These are phyloP conservation scores for Rotaria macrura DNA, from an alignment of 2,888 invertebrate species.

Conservation along the genomic window DNA sequence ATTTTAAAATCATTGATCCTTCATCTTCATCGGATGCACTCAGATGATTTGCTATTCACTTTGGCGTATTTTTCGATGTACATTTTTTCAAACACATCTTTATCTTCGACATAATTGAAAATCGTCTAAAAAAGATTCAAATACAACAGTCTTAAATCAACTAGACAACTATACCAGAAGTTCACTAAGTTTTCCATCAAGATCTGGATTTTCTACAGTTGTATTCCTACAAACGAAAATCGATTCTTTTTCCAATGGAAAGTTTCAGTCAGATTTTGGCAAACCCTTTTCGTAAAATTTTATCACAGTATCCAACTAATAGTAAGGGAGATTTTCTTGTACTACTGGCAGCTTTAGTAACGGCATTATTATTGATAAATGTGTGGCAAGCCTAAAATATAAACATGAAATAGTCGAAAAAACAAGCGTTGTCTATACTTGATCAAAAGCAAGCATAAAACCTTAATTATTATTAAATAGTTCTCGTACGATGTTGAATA, in stretches of 20 bases:
- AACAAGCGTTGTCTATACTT: conserved; percentile 44
- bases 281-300: conserved; percentile 70
- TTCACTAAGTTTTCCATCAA: conserved; percentile 94
- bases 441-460: conserved; percentile 88
- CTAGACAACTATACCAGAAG: too few species aligned
- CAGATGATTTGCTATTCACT: conserved; percentile 87
- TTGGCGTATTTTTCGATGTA: conserved; percentile 98
- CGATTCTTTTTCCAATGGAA: neutral
- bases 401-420: neutral
- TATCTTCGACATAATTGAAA: conserved; percentile 98
- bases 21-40: conserved; percentile 98
- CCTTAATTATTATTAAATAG: conserved; percentile 94
- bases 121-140: too few species aligned
- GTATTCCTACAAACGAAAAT: conserved; percentile 60
- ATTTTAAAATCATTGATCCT: conserved; percentile 97
- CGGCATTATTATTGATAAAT: conserved; percentile 91
- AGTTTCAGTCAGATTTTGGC: neutral
- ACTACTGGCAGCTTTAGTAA: conserved; percentile 72
- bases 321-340: conserved; percentile 81
- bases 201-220: conserved; percentile 92
- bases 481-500: conserved; percentile 78
- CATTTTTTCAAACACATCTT: conserved; percentile 98
- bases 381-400: conserved; percentile 68
- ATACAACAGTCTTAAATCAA: too few species aligned
- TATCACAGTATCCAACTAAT: conserved; percentile 91